Conservation (phyloP, 1,140 invertebrate species). For the Drosophila neocordata region DNA sequence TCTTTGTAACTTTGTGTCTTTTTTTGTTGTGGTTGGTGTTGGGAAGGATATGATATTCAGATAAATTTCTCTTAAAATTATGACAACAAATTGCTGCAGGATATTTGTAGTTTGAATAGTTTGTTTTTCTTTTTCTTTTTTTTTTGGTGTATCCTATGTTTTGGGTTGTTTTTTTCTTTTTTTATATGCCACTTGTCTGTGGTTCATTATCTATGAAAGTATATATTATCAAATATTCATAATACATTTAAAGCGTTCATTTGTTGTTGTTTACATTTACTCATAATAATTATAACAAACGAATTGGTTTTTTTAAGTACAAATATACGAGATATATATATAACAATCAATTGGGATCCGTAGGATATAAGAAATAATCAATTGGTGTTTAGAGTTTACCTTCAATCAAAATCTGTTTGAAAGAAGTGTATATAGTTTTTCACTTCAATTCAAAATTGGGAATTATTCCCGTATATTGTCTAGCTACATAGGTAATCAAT, state of each 20-base stretch:
- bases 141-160: no score
- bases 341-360: slow-evolving; percentile 34
- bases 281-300: slow-evolving; percentile 18
- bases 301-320: slow-evolving; percentile 2
- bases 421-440: slow-evolving; percentile 20
- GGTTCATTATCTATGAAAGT: not conserved
- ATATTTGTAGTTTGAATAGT: slow-evolving; percentile 6
- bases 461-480: slow-evolving; percentile 79
- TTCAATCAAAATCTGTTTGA: not conserved
- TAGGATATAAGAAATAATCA: slow-evolving; percentile 32
- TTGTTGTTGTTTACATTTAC: slow-evolving; percentile 13
- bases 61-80: slow-evolving; percentile 31
- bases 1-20: slow-evolving; percentile 58
- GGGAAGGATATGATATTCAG: slow-evolving; percentile 34
- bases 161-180: not conserved
- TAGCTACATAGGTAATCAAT: slow-evolving; percentile 70
- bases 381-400: slow-evolving; percentile 4
- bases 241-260: slow-evolving; percentile 64
- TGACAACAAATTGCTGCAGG: slow-evolving; percentile 9
- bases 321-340: not conserved
- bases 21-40: slow-evolving; percentile 37
- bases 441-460: slow-evolving; percentile 41
- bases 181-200: slow-evolving; percentile 3
- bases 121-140: no score
- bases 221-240: slow-evolving; percentile 46